These are phyloP conservation scores for Sepioteuthis lessoniana DNA, from an alignment of 2,888 invertebrate species.

Conservation along the genomic window DNA sequence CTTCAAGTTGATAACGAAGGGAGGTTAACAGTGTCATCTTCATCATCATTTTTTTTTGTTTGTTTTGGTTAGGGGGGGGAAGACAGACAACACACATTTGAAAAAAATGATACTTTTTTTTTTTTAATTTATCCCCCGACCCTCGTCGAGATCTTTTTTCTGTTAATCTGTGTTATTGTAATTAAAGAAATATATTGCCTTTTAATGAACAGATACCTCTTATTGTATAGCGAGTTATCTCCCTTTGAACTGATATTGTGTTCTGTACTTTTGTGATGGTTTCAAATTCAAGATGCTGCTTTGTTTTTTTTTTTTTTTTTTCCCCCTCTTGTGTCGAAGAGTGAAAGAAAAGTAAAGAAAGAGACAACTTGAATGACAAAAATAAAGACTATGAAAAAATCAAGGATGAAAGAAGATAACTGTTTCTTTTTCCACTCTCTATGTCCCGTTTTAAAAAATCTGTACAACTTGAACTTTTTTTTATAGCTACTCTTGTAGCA, in stretches of 20 bases:
- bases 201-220: no score
- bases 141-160: not conserved
- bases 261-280: not conserved
- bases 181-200: no score
- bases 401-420: not conserved
- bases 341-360: not conserved
- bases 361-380: not conserved
- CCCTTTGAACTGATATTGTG: not conserved
- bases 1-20: not conserved
- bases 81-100: not conserved
- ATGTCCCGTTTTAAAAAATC: not conserved
- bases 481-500: conserved; percentile 3
- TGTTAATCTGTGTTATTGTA: no score
- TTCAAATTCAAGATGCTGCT: not conserved
- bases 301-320: not conserved
- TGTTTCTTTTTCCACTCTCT: not conserved
- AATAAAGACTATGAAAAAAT: not conserved
- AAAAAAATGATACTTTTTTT: not conserved
- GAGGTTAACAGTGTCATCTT: not conserved
- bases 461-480: not conserved
- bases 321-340: no score
- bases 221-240: not conserved
- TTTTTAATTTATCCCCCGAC: not conserved
- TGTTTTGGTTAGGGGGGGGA: not conserved
- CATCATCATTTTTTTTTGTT: not conserved